phyloP scores from a whole-genome alignment of 2,888 invertebrate species.

The Trissolcus brochymenae region DNA sequence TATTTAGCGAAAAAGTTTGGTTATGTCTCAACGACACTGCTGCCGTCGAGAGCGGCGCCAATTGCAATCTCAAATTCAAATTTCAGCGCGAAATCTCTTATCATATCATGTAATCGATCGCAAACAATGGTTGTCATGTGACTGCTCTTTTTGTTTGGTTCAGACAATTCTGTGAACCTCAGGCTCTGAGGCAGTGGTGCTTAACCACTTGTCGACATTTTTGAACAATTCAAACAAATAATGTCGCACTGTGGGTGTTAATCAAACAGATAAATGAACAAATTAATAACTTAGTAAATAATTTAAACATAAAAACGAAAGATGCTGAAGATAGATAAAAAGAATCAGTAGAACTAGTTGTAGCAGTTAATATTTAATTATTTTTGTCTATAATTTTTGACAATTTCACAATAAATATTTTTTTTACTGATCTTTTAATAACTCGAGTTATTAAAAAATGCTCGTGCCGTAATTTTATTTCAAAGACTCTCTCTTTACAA shows the following conservation, averaged over 20 bases:
- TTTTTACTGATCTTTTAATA: background rate
- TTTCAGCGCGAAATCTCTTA: background rate
- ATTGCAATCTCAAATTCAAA: background rate
- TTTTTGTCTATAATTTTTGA: no score
- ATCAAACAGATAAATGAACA: no score
- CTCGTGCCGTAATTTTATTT: background rate
- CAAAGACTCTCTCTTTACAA: no score
- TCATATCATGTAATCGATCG: background rate
- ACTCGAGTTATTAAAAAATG: background rate
- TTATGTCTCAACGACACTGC: slow-evolving; percentile 17
- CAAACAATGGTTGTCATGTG: background rate
- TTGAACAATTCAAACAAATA: no score
- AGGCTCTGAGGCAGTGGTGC: background rate
- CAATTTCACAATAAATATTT: background rate
- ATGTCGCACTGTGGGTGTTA: no score
- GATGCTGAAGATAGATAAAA: no score
- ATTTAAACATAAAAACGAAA: no score
- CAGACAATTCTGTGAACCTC: background rate
- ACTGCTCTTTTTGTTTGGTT: background rate
- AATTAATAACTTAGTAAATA: no score
- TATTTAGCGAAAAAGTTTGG: slow-evolving; percentile 22
- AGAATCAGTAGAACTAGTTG: no score
- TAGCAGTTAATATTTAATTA: no score
- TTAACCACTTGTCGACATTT: no score
- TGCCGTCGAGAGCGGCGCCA: background rate